phyloP scores from a whole-genome alignment of 2,888 invertebrate genomes.

The Amblyjoppa proteus region DNA sequence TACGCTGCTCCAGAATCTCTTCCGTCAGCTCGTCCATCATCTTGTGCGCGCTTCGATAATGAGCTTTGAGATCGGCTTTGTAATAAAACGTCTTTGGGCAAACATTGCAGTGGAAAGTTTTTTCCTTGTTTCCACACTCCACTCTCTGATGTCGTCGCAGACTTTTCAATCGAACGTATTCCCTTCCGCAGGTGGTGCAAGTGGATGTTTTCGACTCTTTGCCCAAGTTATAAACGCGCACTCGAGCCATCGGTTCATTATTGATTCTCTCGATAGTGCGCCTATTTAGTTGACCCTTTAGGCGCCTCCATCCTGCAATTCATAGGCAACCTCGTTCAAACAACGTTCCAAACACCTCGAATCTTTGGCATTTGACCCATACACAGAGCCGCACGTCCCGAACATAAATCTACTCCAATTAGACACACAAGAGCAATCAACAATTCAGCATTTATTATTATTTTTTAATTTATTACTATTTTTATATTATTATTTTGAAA shows the following conservation, averaged over 20 bases:
- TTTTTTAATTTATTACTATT: too few species aligned
- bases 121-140: conserved; percentile 79
- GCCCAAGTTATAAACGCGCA: neutral
- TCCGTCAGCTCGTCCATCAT: conserved; percentile 15
- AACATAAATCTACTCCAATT: too few species aligned
- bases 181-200: conserved; percentile 68
- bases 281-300: conserved; percentile 5
- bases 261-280: conserved; percentile 4
- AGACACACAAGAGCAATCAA: too few species aligned
- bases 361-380: neutral
- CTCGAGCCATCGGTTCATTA: neutral
- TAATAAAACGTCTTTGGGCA: conserved; percentile 85
- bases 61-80: conserved; percentile 83
- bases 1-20: neutral
- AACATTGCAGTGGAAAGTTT: conserved; percentile 82
- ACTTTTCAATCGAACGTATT: conserved; percentile 70
- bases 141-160: conserved; percentile 72
- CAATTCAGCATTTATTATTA: too few species aligned
- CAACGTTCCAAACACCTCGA: neutral
- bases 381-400: too few species aligned
- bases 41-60: conserved; percentile 74
- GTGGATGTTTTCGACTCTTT: conserved; percentile 9
- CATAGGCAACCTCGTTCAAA: neutral
- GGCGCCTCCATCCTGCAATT: conserved; percentile 38
- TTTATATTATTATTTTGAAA: too few species aligned